Conservation (phyloP, 1,140 invertebrate genomes). For the Streblospio benedicti region DNA sequence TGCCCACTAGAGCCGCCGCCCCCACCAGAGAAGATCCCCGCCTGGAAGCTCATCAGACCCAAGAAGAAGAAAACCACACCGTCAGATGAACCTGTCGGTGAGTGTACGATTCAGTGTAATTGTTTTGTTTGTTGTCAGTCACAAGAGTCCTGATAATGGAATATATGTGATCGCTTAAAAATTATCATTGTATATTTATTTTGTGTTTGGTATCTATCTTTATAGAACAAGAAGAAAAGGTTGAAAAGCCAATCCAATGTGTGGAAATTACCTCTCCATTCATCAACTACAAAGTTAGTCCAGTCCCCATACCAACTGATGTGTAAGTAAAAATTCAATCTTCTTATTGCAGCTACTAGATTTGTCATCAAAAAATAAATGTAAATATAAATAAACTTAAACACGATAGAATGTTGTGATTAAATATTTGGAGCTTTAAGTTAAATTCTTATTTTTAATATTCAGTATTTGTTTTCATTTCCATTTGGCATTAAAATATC, state of each 20-base stretch:
- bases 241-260: slow-evolving; percentile 40
- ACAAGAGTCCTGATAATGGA: neutral
- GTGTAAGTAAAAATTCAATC: slow-evolving; percentile 37
- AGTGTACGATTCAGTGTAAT: slow-evolving; percentile 7
- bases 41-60: slow-evolving; percentile 47
- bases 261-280: slow-evolving; percentile 43
- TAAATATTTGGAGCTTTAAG: no score
- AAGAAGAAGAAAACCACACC: slow-evolving; percentile 39
- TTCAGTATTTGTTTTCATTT: no score
- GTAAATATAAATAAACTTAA: no score
- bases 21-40: slow-evolving; percentile 38
- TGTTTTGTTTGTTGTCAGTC: neutral
- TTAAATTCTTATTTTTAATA: no score
- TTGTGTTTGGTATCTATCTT: neutral
- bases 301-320: slow-evolving; percentile 39
- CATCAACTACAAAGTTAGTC: slow-evolving; percentile 44
- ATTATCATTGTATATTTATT: neutral
- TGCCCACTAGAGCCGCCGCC: slow-evolving; percentile 42
- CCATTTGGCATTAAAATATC: no score
- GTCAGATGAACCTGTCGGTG: slow-evolving; percentile 41
- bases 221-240: slow-evolving; percentile 26
- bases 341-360: slow-evolving; percentile 7
- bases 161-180: no score
- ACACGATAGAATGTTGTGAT: no score
- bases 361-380: no score